Percentiles rank a stretch among this genome's conserved stretches.
These are phyloP conservation scores for Microplitis manilae DNA, from an alignment of 2,888 invertebrate genomes.

Conservation along the genomic window DNA sequence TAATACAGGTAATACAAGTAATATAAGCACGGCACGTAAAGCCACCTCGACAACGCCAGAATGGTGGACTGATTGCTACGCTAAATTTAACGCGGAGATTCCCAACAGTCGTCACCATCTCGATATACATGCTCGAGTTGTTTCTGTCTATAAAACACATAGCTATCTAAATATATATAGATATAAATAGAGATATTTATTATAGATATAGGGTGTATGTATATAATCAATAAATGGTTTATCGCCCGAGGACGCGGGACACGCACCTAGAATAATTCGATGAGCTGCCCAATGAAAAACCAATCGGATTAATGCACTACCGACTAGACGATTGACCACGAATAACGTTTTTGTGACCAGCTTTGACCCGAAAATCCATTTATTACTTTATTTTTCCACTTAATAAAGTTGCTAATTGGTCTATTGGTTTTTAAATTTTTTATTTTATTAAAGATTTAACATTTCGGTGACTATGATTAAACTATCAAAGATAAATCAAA, in stretches of 20 bases:
- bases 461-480: not conserved
- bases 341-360: constrained; percentile 21
- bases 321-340: constrained; percentile 19
- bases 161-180: not conserved
- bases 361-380: constrained; percentile 16
- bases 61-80: constrained; percentile 64
- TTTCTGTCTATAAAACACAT: not conserved
- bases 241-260: not conserved
- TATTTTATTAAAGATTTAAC: constrained; percentile 1
- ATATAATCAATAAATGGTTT: constrained; percentile 1
- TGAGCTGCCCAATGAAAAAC: constrained; percentile 12
- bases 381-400: not conserved
- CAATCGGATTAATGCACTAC: constrained; percentile 22
- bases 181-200: not conserved
- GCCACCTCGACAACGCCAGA: constrained; percentile 56
- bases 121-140: constrained; percentile 22
- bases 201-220: not conserved
- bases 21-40: constrained; percentile 59
- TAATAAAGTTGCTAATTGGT: constrained; percentile 17
- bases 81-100: constrained; percentile 56
- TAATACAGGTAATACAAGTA: constrained; percentile 56
- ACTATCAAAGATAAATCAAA: too few species aligned
- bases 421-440: not conserved
- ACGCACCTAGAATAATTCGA: constrained; percentile 4
- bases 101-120: constrained; percentile 8